A percentile compares a stretch with the other conserved stretches of the same genome.
phyloP scores from a whole-genome alignment of 2,888 invertebrate genomes.

The Xylota segnis region DNA sequence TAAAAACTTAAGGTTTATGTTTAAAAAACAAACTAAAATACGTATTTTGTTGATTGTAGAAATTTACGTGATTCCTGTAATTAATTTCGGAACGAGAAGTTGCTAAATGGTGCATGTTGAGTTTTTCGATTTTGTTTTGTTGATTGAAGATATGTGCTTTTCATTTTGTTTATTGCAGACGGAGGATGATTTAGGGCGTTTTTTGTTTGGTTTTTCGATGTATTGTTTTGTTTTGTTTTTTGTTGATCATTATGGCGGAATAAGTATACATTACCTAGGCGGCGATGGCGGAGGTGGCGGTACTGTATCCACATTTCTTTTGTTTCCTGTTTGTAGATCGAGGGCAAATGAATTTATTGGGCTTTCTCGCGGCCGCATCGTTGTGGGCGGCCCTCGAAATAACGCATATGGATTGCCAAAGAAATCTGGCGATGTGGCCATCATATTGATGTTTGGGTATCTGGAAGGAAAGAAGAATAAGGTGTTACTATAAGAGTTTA shows the following conservation, averaged over 20 bases:
- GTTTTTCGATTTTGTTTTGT: constrained; percentile 77
- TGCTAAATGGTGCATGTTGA: constrained; percentile 65
- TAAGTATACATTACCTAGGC: constrained; percentile 77
- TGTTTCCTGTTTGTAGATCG: constrained; percentile 83
- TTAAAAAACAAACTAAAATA: constrained; percentile 18
- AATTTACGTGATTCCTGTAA: constrained; percentile 50
- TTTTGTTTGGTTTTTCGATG: constrained; percentile 73
- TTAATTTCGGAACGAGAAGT: constrained; percentile 14
- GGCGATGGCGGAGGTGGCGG: constrained; percentile 81
- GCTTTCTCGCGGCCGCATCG: constrained; percentile 82
- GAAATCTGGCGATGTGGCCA: constrained; percentile 83
- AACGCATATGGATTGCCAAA: constrained; percentile 84
- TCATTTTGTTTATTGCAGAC: constrained; percentile 67
- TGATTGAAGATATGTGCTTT: constrained; percentile 82
- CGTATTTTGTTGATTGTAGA: constrained; percentile 61
- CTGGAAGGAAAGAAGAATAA: constrained; percentile 59
- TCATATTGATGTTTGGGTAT: constrained; percentile 80
- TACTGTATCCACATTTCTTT: constrained; percentile 82
- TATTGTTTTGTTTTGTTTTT: constrained; percentile 74
- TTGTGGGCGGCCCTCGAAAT: constrained; percentile 82
- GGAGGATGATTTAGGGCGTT: constrained; percentile 68
- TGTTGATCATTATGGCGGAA: constrained; percentile 14
- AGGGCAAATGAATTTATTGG: constrained; percentile 81
- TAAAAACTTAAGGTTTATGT: constrained; percentile 13
- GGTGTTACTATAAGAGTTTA: too few relatives aligned